Percentiles rank a stretch among this genome's conserved stretches.
Conservation (phyloP, 2,888 invertebrate species). For the Cecidostiba fungosa region DNA sequence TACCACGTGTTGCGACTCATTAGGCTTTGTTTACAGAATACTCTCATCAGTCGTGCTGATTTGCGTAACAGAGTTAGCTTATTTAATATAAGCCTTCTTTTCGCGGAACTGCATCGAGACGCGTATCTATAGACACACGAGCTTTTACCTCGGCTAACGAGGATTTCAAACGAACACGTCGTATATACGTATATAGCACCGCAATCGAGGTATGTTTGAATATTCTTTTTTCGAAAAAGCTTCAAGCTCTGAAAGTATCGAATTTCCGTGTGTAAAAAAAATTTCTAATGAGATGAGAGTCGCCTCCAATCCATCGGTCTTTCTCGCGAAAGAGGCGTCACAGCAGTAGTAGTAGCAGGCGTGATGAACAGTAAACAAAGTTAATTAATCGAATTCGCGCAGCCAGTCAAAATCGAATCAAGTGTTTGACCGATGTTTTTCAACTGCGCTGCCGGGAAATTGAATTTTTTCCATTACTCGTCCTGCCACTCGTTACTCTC, state of each 20-base stretch:
- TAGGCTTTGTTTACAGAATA: background rate
- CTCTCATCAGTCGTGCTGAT: background rate
- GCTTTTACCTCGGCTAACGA: background rate
- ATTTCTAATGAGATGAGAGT: background rate
- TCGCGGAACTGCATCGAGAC: background rate
- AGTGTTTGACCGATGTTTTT: conserved; percentile 52
- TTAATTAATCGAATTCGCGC: conserved; percentile 58
- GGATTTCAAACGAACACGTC: background rate
- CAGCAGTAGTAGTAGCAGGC: background rate
- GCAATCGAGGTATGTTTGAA: background rate
- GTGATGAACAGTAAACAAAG: conserved; percentile 55
- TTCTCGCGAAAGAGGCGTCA: conserved; percentile 13
- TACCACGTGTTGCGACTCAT: background rate
- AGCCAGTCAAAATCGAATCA: conserved; percentile 37
- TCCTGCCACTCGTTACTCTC: conserved; percentile 12
- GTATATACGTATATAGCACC: too few species aligned
- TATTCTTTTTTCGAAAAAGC: too few species aligned
- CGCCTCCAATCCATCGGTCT: background rate
- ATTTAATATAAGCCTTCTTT: background rate
- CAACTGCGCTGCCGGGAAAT: conserved; percentile 1
- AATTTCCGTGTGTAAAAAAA: background rate
- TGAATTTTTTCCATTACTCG: conserved; percentile 42
- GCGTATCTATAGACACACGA: too few species aligned
- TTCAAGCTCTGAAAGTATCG: too few species aligned
- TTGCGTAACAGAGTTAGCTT: background rate